These are phyloP conservation scores for Megalonaias nervosa DNA, from an alignment of 1,140 invertebrate genomes.

Conservation along the genomic window DNA sequence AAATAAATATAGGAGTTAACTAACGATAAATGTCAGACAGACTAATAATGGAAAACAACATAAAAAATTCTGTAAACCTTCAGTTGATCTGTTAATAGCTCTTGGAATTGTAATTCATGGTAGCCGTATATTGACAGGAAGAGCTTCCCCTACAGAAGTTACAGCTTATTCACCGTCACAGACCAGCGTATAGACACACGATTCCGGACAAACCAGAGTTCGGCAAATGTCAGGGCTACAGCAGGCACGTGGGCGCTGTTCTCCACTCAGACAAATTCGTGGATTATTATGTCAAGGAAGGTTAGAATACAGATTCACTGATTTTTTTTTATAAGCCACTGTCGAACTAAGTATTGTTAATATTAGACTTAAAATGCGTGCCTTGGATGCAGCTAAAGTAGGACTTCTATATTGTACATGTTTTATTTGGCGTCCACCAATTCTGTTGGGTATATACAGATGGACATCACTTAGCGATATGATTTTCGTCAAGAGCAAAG, in stretches of 20 bases:
- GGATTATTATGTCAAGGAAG: slow-evolving; percentile 33
- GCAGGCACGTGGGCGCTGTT: slow-evolving; percentile 27
- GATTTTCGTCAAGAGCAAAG: too few species aligned
- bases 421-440: too few species aligned
- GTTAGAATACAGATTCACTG: background rate
- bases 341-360: too few species aligned
- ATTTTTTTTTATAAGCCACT: too few species aligned
- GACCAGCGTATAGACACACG: slow-evolving; percentile 7
- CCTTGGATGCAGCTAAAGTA: too few species aligned
- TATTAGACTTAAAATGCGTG: too few species aligned
- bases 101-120: background rate
- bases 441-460: too few species aligned
- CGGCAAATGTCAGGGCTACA: slow-evolving; percentile 26
- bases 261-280: slow-evolving; percentile 27
- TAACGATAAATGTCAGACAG: background rate
- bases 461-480: too few species aligned
- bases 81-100: background rate
- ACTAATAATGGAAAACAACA: background rate
- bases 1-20: background rate
- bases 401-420: too few species aligned
- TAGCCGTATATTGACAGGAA: background rate
- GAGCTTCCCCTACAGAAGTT: slow-evolving; percentile 22
- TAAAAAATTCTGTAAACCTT: background rate
- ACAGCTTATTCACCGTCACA: slow-evolving; percentile 29
- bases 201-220: slow-evolving; percentile 2